These are phyloP conservation scores for Megatriorchis doriae DNA, from an alignment of 2,113 vertebrate species.

Conservation along the genomic window DNA sequence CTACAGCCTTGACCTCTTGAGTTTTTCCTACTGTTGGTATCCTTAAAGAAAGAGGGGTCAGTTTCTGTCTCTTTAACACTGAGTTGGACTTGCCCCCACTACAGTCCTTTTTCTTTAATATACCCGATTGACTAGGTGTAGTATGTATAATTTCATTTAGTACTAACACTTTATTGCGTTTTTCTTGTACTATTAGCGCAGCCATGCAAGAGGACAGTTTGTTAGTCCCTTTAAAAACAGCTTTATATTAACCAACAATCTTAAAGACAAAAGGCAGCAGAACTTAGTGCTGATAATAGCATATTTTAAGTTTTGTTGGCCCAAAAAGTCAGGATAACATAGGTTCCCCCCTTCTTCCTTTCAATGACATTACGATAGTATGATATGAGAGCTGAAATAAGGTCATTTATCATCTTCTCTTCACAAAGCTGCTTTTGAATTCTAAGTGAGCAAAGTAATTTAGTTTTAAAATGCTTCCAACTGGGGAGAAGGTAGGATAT, in stretches of 20 bases:
- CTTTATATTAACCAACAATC: neutral
- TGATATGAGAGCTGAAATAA: neutral
- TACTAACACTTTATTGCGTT: neutral
- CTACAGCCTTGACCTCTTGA: neutral
- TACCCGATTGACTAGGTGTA: neutral
- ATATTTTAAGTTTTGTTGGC: neutral
- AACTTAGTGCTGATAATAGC: neutral
- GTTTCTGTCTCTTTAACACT: neutral
- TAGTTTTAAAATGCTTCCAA: neutral
- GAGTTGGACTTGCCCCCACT: neutral
- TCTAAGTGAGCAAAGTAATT: neutral
- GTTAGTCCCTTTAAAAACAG: neutral
- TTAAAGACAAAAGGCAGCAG: neutral
- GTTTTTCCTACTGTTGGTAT: neutral
- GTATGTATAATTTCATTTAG: neutral
- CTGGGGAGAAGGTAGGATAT: neutral
- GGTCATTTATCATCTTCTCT: neutral
- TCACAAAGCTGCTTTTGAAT: neutral
- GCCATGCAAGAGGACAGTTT: neutral
- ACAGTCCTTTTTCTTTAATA: neutral
- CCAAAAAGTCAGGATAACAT: neutral
- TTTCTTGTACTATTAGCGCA: neutral
- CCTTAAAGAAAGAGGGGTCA: neutral
- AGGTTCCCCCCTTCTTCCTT: neutral
- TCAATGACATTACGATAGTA: neutral